These are phyloP conservation scores for Tyrannus savana DNA, from an alignment of 2,113 vertebrate genomes.

Conservation along the genomic window DNA sequence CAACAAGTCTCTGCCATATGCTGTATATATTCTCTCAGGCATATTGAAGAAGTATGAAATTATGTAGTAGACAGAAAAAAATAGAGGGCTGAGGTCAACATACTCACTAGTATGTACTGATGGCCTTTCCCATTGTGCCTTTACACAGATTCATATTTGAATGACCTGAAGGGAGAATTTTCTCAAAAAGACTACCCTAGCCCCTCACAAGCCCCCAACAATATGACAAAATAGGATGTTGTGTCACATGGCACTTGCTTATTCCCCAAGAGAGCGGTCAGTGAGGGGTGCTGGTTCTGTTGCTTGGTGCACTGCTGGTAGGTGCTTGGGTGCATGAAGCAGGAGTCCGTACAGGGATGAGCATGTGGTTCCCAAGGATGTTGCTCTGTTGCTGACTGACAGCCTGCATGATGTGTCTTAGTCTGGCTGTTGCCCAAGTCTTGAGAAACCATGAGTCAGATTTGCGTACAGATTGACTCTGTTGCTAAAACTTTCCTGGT, in stretches of 20 bases:
- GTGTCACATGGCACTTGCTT: not conserved
- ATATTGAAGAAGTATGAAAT: not conserved
- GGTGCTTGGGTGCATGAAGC: fast-evolving
- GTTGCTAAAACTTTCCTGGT: not conserved
- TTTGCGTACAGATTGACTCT: not conserved
- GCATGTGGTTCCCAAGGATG: fast-evolving
- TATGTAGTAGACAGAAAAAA: not conserved
- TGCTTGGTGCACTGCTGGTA: not conserved
- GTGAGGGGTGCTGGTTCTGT: not conserved
- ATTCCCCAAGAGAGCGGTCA: fast-evolving
- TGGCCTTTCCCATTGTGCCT: not conserved
- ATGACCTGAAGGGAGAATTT: not conserved
- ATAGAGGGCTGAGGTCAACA: not conserved
- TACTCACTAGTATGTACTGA: not conserved
- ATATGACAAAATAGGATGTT: not conserved
- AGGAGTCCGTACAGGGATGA: fast-evolving
- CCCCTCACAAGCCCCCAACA: fast-evolving
- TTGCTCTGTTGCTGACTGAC: not conserved
- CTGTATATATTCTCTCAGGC: not conserved
- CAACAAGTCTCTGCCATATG: not conserved
- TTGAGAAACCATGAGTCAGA: not conserved
- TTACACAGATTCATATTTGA: not conserved
- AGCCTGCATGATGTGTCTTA: not conserved
- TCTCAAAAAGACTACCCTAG: not conserved
- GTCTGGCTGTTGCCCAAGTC: not conserved